phyloP scores from a whole-genome alignment of 1,140 invertebrate species.

The Penaeus japonicus region DNA sequence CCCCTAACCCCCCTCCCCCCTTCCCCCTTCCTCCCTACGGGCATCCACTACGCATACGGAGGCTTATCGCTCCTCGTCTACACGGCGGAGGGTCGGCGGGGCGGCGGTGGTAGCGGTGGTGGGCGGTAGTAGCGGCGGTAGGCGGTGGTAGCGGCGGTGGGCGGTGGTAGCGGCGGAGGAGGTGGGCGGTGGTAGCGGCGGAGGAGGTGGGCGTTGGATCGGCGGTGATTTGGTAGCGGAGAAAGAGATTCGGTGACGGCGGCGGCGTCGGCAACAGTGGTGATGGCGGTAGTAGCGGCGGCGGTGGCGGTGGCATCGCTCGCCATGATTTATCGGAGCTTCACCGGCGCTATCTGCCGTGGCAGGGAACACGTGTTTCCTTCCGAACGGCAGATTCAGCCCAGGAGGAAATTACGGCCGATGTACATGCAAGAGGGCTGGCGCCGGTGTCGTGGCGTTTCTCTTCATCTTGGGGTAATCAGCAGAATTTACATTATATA shows the following conservation, averaged over 20 bases:
- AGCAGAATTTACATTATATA: too few relatives aligned
- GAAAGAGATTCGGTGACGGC: background rate
- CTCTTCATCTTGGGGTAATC: too few relatives aligned
- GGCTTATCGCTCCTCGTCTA: slow-evolving; percentile 26
- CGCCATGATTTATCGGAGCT: too few relatives aligned
- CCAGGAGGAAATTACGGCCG: too few relatives aligned
- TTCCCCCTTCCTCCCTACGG: slow-evolving; percentile 15
- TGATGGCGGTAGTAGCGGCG: background rate
- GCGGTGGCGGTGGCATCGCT: background rate
- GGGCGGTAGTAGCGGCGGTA: background rate
- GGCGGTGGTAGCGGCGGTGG: background rate
- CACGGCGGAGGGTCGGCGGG: background rate
- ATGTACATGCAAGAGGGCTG: too few relatives aligned
- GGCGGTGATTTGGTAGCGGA: background rate
- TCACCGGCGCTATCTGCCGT: too few relatives aligned
- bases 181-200: background rate
- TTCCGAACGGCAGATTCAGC: too few relatives aligned
- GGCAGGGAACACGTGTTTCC: too few relatives aligned
- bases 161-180: background rate
- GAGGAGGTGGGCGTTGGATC: background rate
- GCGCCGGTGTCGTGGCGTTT: too few relatives aligned
- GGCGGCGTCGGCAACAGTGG: background rate
- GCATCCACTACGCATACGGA: background rate
- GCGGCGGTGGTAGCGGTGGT: background rate
- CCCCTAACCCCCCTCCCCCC: too few relatives aligned